Evolutionary conservation across 2,797 vertebrate genomes (phyloP), one percentile per base, ranked within the genome.

Genomic region (Staurois parvus): DNA sequence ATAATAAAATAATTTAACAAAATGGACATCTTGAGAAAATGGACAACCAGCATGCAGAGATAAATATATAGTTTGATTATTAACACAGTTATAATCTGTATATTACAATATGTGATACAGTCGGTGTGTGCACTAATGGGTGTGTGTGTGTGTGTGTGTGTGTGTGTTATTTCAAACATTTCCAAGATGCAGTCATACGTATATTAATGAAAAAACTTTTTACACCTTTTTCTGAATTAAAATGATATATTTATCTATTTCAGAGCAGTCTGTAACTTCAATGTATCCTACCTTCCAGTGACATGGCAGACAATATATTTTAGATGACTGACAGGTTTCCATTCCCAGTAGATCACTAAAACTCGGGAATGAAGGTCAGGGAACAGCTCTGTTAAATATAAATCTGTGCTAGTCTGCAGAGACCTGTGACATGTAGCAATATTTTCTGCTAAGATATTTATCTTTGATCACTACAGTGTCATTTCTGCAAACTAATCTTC

Each of bases 381-480:
- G 40, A 68, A n/a, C 40, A 66, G 30, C 26, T 79, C 72, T 15
- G 70, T 28, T 79, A 72, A 56, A 79, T 67, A 85, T 85, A 80
- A 74, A 85, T 67, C 40, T 78, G 24, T 74, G 52, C 29, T 68
- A 29, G 59, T 52, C 76, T 42, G 28, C 62, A 56, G 70, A 37
- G 76, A 79, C 24, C 42, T 37, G 42, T 66, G 84, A 85, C 26
- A 34, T 73, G 64, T 73, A n/a, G 68, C 68, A 32, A 42, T 28
- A 84, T 84, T 72, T 79, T 78, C 48, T 73, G 40, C 56, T 74
- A 52, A 79, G 62, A 30, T 21, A 48, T 80, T 29, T 37, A 15
- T 68, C 40, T 85, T 80, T 45, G 76, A 24, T 74, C 70, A 85
- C 79, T 73, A 85, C 70, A 19, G 37, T 30, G n/a, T 80, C 67